These are phyloP conservation scores for Ormyrus nitidulus DNA, from an alignment of 2,888 invertebrate species.

Conservation along the genomic window DNA sequence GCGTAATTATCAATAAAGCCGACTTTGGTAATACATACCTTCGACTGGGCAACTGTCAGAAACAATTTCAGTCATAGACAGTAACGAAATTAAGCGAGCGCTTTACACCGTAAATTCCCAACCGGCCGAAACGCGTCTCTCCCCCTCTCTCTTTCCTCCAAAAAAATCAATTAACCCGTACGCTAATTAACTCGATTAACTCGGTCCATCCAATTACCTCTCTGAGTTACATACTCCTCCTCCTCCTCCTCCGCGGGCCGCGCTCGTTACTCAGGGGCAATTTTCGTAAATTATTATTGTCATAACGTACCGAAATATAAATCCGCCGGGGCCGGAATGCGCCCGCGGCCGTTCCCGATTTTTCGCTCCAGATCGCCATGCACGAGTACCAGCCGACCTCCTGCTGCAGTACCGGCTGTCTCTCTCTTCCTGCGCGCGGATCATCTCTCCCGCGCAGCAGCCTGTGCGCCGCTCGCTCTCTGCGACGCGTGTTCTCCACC, in stretches of 20 bases:
- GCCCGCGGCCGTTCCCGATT: too few species aligned
- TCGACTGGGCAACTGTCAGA: not conserved
- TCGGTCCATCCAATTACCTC: conserved; percentile 25
- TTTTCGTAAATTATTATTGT: conserved; percentile 37
- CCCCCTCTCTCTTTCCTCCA: not conserved
- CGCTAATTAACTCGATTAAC: conserved; percentile 33
- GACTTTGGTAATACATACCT: too few species aligned
- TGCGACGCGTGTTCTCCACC: too few species aligned
- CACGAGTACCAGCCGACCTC: too few species aligned
- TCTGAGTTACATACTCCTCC: not conserved
- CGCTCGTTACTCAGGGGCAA: conserved; percentile 12
- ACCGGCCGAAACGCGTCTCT: not conserved
- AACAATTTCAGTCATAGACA: not conserved
- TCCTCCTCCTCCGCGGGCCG: not conserved
- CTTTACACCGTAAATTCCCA: not conserved
- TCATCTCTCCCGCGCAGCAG: too few species aligned
- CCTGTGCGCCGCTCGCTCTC: too few species aligned
- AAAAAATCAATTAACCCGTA: conserved; percentile 29
- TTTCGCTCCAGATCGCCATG: too few species aligned
- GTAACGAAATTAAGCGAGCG: not conserved
- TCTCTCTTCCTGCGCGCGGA: too few species aligned
- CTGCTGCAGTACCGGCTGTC: too few species aligned
- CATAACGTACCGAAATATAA: conserved; percentile 25
- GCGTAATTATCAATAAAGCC: too few species aligned
- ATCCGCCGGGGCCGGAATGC: not conserved